Conservation (phyloP, 2,113 vertebrate species). For the Macheiramphus alcinus region DNA sequence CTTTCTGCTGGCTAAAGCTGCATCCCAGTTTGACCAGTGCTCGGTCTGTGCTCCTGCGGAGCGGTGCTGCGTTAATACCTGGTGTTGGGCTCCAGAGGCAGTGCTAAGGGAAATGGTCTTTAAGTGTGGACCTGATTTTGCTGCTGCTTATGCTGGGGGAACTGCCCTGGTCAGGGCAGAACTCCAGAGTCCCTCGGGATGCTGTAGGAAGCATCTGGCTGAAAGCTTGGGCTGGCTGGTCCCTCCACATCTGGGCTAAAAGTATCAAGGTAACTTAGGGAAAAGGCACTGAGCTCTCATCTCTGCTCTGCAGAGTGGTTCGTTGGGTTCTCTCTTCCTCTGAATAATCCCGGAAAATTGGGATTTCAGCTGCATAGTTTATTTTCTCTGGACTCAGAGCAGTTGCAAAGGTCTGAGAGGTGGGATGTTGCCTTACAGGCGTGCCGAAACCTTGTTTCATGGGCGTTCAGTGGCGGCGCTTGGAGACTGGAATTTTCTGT, state of each 20-base stretch:
- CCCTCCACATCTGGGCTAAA: not conserved
- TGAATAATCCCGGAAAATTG: not conserved
- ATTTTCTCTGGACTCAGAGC: not conserved
- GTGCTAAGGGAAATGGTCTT: not conserved
- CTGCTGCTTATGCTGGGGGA: not conserved
- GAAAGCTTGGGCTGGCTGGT: not conserved
- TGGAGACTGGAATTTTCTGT: not conserved
- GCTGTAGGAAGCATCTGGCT: not conserved
- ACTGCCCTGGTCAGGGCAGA: not conserved
- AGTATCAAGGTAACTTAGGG: not conserved
- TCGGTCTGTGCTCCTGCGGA: accelerated
- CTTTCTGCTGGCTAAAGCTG: not conserved
- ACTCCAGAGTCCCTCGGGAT: too few relatives aligned
- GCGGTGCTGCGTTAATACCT: not conserved
- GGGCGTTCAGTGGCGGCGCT: not conserved
- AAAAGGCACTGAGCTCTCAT: not conserved
- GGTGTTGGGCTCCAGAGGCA: not conserved
- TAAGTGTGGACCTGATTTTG: not conserved
- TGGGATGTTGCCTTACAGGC: not conserved
- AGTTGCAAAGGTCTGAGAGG: not conserved
- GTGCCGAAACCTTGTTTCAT: not conserved
- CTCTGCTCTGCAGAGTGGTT: not conserved
- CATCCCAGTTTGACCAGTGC: not conserved
- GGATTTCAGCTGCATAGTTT: not conserved
- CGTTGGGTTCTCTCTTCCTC: not conserved